Base-by-base conservation (phyloP, 1,140 invertebrate genomes). In the Scaptomyza pallida region DNA sequence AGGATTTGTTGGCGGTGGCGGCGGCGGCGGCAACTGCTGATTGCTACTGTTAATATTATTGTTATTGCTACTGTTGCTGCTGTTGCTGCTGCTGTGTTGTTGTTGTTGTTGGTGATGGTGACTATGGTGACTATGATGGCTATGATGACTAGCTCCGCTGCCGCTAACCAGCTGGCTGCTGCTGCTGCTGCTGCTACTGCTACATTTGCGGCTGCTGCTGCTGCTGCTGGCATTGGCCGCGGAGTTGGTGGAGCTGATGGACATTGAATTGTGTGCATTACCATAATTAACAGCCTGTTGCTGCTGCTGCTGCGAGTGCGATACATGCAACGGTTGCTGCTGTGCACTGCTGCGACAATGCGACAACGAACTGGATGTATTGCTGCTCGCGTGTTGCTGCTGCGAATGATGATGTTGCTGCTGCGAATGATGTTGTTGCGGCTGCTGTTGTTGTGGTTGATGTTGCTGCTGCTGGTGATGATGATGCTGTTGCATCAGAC, bases 201-300 rank as follows among this genome's bases (percentile, higher is more conserved):
- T 43, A 51, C 57, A 92, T 30, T 30, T 30, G 26, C n/a, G 93
- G 80, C 19, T 63, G 89, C 65, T 75, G 75, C 54, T 81, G 78
- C 65, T 33, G 69, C 35, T 52, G 65, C 50, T 56, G 64, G 74
- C 35, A 48, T 47, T 52, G 41, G 61, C 37, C 23, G 23, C 23
- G 23, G 23, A 21, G 35, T 62, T 19, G 37, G 56, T 21, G 26
- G 69, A 30, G 37, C 67, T 65, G 37, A 21, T 47, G 41, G 69
- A 59, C 51, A 57, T 75, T 61, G 64, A 63, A 61, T 57, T 79
- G 57, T 76, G 81, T 35, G 72, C 57, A 86, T 86, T 86, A 86
- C 82, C 82, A 88, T 86, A 86, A 72, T 71, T 88, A 40, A 86
- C 70, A 37, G 79, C 65, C 63, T 90, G 88, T 41, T 69, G 73